Evolutionary conservation across 2,113 vertebrate genomes (phyloP).

Genomic region (Alethe castanea): DNA sequence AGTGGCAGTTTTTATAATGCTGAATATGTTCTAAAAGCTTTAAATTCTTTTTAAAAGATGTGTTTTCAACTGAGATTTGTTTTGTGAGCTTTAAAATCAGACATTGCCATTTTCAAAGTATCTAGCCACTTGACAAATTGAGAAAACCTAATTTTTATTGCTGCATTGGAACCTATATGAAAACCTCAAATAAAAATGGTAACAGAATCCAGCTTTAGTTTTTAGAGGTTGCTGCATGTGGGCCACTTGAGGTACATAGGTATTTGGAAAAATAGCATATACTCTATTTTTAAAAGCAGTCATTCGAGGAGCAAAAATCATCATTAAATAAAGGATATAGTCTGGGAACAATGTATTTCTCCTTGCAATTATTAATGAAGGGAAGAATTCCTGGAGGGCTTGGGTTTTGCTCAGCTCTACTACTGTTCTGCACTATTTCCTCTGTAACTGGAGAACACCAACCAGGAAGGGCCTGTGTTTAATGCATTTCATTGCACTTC

Average conservation of each 20-base stretch:
- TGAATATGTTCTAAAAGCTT: neutral
- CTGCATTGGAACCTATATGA: neutral
- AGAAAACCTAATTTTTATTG: neutral
- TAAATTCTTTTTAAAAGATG: neutral
- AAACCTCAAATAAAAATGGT: neutral
- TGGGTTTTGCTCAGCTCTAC: neutral
- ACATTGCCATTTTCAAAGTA: neutral
- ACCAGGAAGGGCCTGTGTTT: neutral
- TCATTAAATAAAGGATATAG: neutral
- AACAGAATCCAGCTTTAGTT: neutral
- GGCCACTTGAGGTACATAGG: neutral
- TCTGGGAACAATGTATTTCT: neutral
- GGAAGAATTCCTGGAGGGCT: conserved; percentile 10
- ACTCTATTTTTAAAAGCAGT: neutral
- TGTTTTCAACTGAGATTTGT: neutral
- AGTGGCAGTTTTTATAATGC: neutral
- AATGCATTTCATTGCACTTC: conserved; percentile 16
- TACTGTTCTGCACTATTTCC: conserved; percentile 34
- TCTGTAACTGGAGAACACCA: neutral
- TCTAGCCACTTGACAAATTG: neutral
- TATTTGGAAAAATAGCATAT: neutral
- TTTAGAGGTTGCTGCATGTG: neutral
- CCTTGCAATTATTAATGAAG: conserved; percentile 16
- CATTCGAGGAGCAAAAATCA: neutral
- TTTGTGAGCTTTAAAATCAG: neutral